Percentiles rank a stretch among this genome's conserved stretches.
Evolutionary conservation across 2,888 invertebrate genomes (phyloP).

Genomic region (Alitta virens): DNA sequence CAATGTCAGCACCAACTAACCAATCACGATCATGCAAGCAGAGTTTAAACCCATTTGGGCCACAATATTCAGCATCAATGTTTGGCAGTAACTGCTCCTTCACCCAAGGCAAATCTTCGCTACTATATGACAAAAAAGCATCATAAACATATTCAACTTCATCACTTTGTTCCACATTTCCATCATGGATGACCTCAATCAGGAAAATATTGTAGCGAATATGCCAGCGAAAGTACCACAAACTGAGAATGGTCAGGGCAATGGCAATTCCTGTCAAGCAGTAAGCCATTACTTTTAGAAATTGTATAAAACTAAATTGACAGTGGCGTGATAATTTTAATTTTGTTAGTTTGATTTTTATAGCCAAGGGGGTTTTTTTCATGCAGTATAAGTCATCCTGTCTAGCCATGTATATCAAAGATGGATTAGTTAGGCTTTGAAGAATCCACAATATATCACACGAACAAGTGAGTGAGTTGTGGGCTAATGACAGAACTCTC

Average conservation of each 20-base stretch:
- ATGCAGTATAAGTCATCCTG: too few relatives aligned
- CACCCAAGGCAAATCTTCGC: slow-evolving; percentile 68
- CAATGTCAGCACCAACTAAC: slow-evolving; percentile 68
- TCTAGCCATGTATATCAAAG: neutral
- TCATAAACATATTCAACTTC: slow-evolving; percentile 61
- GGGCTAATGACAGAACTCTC: neutral
- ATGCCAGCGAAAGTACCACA: neutral
- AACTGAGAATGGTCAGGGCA: neutral
- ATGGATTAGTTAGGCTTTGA: neutral
- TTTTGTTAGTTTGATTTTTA: neutral
- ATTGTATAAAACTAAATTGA: too few relatives aligned
- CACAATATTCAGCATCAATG: slow-evolving; percentile 59
- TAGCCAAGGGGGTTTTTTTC: too few relatives aligned
- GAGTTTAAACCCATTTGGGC: slow-evolving; percentile 58
- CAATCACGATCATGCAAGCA: slow-evolving; percentile 74
- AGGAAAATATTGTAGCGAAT: neutral
- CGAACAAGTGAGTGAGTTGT: neutral
- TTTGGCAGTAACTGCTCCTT: slow-evolving; percentile 66
- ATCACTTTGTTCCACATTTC: neutral
- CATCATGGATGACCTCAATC: neutral
- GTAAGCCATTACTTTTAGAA: too few relatives aligned
- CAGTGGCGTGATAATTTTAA: neutral
- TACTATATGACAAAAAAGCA: slow-evolving; percentile 70
- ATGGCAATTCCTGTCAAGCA: neutral
- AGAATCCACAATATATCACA: neutral